Conservation (phyloP, 2,888 invertebrate genomes). For the Lithosia quadra region DNA sequence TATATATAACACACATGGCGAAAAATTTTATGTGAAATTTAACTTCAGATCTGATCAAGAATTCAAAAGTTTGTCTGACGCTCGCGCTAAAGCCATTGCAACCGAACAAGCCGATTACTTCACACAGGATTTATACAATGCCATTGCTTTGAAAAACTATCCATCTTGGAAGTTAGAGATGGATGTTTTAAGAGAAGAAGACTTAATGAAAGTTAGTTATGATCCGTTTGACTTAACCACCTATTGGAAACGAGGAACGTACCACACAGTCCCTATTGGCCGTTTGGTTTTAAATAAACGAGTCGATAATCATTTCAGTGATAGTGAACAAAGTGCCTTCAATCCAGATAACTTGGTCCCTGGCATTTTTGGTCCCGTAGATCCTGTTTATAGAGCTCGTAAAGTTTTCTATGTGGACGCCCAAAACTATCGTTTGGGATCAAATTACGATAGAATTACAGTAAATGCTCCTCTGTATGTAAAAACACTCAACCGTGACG, state of each 20-base stretch:
- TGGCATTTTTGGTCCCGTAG: conserved; percentile 72
- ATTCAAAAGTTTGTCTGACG: conserved; percentile 90
- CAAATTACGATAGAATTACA: conserved; percentile 66
- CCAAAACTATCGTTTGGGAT: conserved; percentile 70
- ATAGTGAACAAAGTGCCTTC: conserved; percentile 65
- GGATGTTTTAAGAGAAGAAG: conserved; percentile 63
- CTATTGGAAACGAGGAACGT: conserved; percentile 74
- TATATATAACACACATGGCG: conserved; percentile 91
- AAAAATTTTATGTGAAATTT: conserved; percentile 93
- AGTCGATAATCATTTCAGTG: conserved; percentile 67
- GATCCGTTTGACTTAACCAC: conserved; percentile 73
- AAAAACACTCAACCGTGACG: conserved; percentile 68
- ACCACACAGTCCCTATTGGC: conserved; percentile 64
- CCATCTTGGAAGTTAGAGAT: conserved; percentile 73
- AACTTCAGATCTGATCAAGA: conserved; percentile 96
- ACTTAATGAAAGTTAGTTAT: conserved; percentile 61
- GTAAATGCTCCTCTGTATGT: conserved; percentile 67
- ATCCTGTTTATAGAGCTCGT: conserved; percentile 65
- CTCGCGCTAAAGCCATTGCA: conserved; percentile 88
- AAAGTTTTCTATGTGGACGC: conserved; percentile 65
- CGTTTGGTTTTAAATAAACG: conserved; percentile 63
- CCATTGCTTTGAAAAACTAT: conserved; percentile 90
- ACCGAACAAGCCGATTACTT: conserved; percentile 93
- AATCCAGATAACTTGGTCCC: conserved; percentile 74
- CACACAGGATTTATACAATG: conserved; percentile 93